Evolutionary conservation across 1,140 invertebrate species (phyloP), one percentile per base, ranked within the genome.

Genomic region (Planococcus citri): DNA sequence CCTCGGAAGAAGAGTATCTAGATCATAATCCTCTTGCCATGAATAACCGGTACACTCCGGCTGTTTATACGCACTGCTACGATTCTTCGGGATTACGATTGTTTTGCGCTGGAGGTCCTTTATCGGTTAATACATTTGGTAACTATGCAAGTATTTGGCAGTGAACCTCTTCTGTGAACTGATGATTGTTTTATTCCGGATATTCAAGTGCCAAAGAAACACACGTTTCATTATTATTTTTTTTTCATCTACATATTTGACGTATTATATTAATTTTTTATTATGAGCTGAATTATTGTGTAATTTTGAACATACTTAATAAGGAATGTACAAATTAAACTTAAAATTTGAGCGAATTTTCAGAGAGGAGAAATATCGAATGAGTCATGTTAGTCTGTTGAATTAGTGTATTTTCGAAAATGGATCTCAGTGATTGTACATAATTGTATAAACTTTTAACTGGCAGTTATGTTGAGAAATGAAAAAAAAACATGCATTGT

Each of bases 1-100:
- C 88, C n/a, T n/a, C 89, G 0, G 89, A 91, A 75, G 90, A 92
- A 76, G 89, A 92, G 74, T 83, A 80, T 61, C 75, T 77, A 29
- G 84, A 87, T 72, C 89, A 92, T 64, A 58, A 58, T 72, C 70
- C 70, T 33, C 88, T 88, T 41, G 86, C 88, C 74, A 88, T 90
- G 79, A 88, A 91, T 74, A 85, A 89, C 0, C 91, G 92, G 78
- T 92, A 94, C 77, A 89, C 90, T 21, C 91, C 94, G 60, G 94
- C 94, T 17, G 94, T 97, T 75, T 98, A 97, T 77, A 96, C 94
- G 0, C 95, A 97, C 77, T 94, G 92, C 78, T 97, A 96, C 78
- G 94, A 98, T 79, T 85, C 86, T 73, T 92, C 88, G 68, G 92
- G 93, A 24, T 95, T 92, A 8, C 80, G 92, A 71, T 80, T 98